phyloP scores from a whole-genome alignment of 2,888 invertebrate species.

The Baccha elongata region DNA sequence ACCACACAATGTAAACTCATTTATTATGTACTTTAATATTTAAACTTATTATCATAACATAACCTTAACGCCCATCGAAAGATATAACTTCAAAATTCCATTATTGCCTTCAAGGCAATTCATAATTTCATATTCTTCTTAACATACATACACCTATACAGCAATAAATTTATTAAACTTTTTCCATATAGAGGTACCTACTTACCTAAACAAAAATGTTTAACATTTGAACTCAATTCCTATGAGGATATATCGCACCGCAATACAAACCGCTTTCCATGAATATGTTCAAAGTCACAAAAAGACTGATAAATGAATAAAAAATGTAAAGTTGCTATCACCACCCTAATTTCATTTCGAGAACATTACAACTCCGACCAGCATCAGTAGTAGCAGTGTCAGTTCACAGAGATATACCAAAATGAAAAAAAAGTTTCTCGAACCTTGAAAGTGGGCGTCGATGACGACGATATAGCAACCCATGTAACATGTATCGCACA shows the following conservation, averaged over 20 bases:
- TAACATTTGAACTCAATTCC: conserved; percentile 38
- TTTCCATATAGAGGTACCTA: no score
- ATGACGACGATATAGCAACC: not conserved
- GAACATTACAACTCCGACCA: conserved; percentile 44
- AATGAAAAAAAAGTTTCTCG: not conserved
- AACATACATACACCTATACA: no score
- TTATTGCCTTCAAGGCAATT: conserved; percentile 30
- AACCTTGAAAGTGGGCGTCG: conserved; percentile 21
- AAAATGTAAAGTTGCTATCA: conserved; percentile 46
- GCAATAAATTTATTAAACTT: conserved; percentile 27
- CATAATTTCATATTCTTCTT: conserved; percentile 21
- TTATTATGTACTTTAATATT: conserved; percentile 30
- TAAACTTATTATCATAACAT: conserved; percentile 50
- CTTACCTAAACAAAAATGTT: conserved; percentile 49
- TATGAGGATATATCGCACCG: not conserved
- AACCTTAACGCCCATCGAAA: conserved; percentile 7
- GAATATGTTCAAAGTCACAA: conserved; percentile 48
- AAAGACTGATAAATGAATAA: conserved; percentile 52
- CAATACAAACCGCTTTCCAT: conserved; percentile 37
- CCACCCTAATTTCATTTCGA: conserved; percentile 50
- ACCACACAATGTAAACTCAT: no score
- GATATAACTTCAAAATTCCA: not conserved
- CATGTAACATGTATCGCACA: conserved; percentile 8
- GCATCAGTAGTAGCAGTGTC: not conserved
- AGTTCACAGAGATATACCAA: not conserved